Base-by-base conservation (phyloP, 1,140 invertebrate genomes). In the Telenomus remus region DNA sequence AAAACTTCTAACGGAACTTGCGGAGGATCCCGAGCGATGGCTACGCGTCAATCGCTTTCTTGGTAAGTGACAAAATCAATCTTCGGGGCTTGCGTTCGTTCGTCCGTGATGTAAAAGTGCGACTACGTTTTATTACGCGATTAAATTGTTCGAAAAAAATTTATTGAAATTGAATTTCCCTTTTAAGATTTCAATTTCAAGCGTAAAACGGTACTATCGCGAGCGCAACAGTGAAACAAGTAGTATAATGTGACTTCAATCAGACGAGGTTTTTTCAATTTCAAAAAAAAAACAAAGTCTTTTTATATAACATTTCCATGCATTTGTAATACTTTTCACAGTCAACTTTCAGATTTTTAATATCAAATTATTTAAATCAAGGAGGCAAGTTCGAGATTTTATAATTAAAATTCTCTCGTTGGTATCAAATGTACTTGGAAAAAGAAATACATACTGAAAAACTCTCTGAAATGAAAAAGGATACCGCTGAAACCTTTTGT, bases 21-120 rank as follows among this genome's bases (percentile, higher is more conserved):
- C 78, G 7, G 81, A 83, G 59, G 70, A 84, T 78, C 80, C 80
- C 44, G 51, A 71, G 14, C 71, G 61, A 68, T 83, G 79, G 80
- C 71, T 82, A 35, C 80, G 71, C n/a, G 65, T 80, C 27, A 81
- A 82, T 63, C 77, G 81, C 65, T 54, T 85, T 46, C 71, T 86
- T 15, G 59, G 85, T 87, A 79, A 86, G 85, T 81, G 76, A 51
- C 42, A 56, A 54, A 72, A 48, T 63, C 51, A 55, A 66, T 59
- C 11, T 49, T 69, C 51, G 54, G 13, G 10, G 10, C 12, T 53
- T 46, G 13, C 12, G 0, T 4, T 14, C 1, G 50, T 27, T 44
- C 15, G 13, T n/a, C 19, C 6, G 34, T 7, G 46, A 56, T 33
- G 12, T 16, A 9, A 34, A 47, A 49, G 51, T 44, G 47, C 0